Conservation (phyloP, 2,888 invertebrate genomes). For the Odontomyia ornata region DNA sequence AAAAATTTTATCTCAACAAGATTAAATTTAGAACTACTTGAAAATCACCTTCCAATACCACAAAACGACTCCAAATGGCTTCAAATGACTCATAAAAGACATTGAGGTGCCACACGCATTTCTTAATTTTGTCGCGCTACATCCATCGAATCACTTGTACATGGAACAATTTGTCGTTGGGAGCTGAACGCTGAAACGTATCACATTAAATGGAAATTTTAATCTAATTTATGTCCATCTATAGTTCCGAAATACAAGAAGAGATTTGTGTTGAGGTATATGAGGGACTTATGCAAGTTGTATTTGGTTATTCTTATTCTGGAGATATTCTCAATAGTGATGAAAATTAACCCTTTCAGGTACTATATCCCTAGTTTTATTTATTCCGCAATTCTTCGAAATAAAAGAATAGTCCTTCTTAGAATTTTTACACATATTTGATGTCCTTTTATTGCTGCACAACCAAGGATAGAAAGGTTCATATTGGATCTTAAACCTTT, state of each 20-base stretch:
- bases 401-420: too few relatives aligned
- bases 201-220: constrained; percentile 28
- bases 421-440: too few relatives aligned
- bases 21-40: constrained; percentile 46
- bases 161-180: neutral
- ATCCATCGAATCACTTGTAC: neutral
- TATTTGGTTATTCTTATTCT: neutral
- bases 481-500: too few relatives aligned
- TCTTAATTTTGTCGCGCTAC: constrained; percentile 30
- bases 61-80: neutral
- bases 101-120: constrained; percentile 46
- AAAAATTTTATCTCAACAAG: neutral
- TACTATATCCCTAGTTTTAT: too few relatives aligned
- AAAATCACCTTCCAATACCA: constrained; percentile 31
- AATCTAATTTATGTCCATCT: constrained; percentile 26
- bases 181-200: neutral
- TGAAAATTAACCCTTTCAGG: too few relatives aligned
- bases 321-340: too few relatives aligned
- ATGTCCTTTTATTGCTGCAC: too few relatives aligned
- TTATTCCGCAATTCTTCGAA: too few relatives aligned
- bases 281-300: neutral
- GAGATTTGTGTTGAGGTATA: neutral
- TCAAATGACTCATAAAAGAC: constrained; percentile 46
- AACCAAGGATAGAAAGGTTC: too few relatives aligned
- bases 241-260: neutral